Conservation (phyloP, 2,888 invertebrate genomes). For the Perithous albicinctus region DNA sequence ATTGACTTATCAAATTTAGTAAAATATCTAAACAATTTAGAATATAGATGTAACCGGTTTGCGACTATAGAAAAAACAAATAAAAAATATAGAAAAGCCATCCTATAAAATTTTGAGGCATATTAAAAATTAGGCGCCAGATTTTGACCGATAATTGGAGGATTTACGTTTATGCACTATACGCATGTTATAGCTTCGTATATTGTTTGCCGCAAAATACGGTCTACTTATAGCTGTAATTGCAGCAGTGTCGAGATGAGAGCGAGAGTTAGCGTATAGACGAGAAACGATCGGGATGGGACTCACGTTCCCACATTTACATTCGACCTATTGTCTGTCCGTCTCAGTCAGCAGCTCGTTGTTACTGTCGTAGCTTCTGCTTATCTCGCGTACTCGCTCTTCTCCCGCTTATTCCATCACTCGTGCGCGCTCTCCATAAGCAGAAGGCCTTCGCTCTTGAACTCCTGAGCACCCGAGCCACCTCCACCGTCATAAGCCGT, state of each 20-base stretch:
- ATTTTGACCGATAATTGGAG: no score
- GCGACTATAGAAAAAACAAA: no score
- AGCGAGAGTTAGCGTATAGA: constrained; percentile 67
- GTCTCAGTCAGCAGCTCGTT: constrained; percentile 64
- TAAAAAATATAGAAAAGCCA: no score
- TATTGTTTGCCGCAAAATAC: not conserved
- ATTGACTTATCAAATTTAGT: no score
- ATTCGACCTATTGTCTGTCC: constrained; percentile 82
- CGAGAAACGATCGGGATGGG: constrained; percentile 77
- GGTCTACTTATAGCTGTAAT: constrained; percentile 47
- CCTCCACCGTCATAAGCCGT: constrained; percentile 35
- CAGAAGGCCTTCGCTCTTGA: constrained; percentile 81
- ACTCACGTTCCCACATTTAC: constrained; percentile 83
- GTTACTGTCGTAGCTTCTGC: constrained; percentile 41
- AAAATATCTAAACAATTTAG: no score
- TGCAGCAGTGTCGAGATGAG: constrained; percentile 64
- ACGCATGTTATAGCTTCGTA: not conserved
- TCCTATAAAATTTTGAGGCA: no score
- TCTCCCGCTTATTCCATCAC: constrained; percentile 64
- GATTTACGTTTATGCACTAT: not conserved
- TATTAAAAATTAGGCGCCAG: no score
- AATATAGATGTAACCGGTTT: no score
- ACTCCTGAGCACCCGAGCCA: constrained; percentile 70
- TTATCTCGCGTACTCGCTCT: constrained; percentile 70
- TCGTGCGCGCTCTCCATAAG: constrained; percentile 70